Evolutionary conservation across 2,113 vertebrate species (phyloP).

Genomic region (Lycaon pictus): DNA sequence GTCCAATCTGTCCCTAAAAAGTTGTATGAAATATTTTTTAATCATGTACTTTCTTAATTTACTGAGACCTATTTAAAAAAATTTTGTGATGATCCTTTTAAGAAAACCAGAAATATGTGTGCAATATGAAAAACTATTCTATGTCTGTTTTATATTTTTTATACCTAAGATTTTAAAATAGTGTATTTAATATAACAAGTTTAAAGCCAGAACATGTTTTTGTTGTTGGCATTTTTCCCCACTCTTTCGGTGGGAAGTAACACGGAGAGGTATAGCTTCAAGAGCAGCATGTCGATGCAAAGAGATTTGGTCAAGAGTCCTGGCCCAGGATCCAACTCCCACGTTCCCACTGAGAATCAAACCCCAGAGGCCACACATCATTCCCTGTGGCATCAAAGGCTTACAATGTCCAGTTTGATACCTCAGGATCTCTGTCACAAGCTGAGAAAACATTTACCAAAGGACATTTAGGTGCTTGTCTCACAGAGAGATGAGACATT

Average conservation of each 20-base stretch:
- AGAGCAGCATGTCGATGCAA: background rate
- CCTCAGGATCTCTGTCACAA: background rate
- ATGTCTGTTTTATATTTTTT: conserved; percentile 1
- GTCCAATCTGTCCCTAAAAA: conserved; percentile 34
- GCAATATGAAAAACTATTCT: background rate
- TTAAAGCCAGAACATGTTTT: background rate
- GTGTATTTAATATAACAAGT: background rate
- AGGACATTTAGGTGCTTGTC: background rate
- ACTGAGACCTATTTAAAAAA: conserved; percentile 8
- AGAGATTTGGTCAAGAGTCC: background rate
- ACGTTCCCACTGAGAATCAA: background rate
- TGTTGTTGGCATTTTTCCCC: background rate
- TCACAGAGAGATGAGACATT: background rate
- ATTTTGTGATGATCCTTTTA: background rate
- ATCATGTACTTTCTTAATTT: conserved; percentile 17
- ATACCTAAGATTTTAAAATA: conserved; percentile 7
- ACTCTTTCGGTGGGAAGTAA: background rate
- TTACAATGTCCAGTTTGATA: background rate
- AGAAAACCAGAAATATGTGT: conserved; percentile 24
- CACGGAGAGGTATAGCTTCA: background rate
- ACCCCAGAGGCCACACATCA: background rate
- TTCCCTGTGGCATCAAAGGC: background rate
- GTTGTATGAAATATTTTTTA: background rate
- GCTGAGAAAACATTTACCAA: background rate
- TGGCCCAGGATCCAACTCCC: background rate